Evolutionary conservation across 2,888 invertebrate species (phyloP).

Genomic region (Metallyticus violacea): DNA sequence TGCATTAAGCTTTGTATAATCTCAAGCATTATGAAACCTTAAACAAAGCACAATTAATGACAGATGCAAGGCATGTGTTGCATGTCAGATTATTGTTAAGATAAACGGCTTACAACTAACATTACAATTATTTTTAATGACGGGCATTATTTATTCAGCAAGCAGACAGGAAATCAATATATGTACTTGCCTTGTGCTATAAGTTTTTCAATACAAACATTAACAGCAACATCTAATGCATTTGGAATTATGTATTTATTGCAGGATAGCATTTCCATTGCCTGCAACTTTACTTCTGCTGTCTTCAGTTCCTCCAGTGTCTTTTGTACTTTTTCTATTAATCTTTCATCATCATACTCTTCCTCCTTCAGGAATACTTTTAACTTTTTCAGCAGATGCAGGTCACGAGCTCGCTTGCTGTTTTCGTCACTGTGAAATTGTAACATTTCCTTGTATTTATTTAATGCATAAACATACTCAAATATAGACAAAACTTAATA

Average conservation of each 20-base stretch:
- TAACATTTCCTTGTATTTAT: neutral
- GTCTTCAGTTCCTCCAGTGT: slow-evolving; percentile 66
- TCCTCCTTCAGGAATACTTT: slow-evolving; percentile 63
- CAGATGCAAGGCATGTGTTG: too few relatives aligned
- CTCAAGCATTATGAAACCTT: too few relatives aligned
- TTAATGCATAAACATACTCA: neutral
- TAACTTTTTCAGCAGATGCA: slow-evolving; percentile 78
- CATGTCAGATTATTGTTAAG: too few relatives aligned
- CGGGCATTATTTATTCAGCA: too few relatives aligned
- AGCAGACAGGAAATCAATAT: too few relatives aligned
- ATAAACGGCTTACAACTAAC: too few relatives aligned
- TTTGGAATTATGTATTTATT: slow-evolving; percentile 63
- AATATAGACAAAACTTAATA: neutral
- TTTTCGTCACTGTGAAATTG: slow-evolving; percentile 66
- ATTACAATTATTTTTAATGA: too few relatives aligned
- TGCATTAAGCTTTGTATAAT: too few relatives aligned
- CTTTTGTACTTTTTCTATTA: slow-evolving; percentile 53
- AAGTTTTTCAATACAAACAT: slow-evolving; percentile 45
- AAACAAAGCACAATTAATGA: too few relatives aligned
- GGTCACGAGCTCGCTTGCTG: slow-evolving; percentile 81
- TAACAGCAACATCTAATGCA: slow-evolving; percentile 53
- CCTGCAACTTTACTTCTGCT: slow-evolving; percentile 66
- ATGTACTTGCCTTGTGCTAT: slow-evolving; percentile 38
- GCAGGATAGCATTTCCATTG: slow-evolving; percentile 65
- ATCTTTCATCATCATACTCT: slow-evolving; percentile 51